phyloP scores from a whole-genome alignment of 2,113 vertebrate genomes.

The Nansenia antarctica region DNA sequence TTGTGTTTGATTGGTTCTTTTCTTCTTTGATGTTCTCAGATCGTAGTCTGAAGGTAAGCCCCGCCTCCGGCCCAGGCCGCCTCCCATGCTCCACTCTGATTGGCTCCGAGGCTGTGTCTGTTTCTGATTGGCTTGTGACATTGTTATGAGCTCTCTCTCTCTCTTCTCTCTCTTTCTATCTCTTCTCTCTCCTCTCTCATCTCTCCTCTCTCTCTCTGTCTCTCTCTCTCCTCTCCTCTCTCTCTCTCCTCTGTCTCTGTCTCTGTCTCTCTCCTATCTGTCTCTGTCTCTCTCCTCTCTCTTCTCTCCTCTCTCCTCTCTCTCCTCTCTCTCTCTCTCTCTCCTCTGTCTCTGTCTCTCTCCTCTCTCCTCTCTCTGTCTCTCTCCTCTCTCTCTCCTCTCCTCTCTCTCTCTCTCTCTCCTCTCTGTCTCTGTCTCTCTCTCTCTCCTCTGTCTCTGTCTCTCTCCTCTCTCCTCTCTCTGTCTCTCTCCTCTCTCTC shows the following conservation, averaged over 20 bases:
- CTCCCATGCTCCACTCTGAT: no score
- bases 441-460: conserved; percentile 90
- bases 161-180: background rate
- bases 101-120: background rate
- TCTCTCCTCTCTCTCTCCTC: background rate
- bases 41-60: conserved; percentile 99
- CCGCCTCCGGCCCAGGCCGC: no score
- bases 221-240: conserved; percentile 34
- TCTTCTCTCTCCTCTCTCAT: conserved; percentile 51
- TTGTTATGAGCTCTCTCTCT: background rate
- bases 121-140: conserved; percentile 20
- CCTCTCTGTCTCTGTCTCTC: conserved; percentile 30
- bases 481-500: conserved; percentile 88
- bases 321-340: conserved; percentile 38
- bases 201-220: background rate
- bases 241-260: conserved; percentile 33
- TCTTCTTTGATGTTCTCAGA: conserved; percentile 81
- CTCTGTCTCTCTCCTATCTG: background rate
- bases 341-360: conserved; percentile 29
- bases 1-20: conserved; percentile 77
- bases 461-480: conserved; percentile 90
- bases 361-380: conserved; percentile 38
- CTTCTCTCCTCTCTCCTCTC: conserved; percentile 14
- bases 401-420: conserved; percentile 5
- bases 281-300: conserved; percentile 44